Percentiles rank a stretch among this genome's conserved stretches.
These are phyloP conservation scores for Argyresthia goedartella DNA, from an alignment of 2,888 invertebrate genomes.

Conservation along the genomic window DNA sequence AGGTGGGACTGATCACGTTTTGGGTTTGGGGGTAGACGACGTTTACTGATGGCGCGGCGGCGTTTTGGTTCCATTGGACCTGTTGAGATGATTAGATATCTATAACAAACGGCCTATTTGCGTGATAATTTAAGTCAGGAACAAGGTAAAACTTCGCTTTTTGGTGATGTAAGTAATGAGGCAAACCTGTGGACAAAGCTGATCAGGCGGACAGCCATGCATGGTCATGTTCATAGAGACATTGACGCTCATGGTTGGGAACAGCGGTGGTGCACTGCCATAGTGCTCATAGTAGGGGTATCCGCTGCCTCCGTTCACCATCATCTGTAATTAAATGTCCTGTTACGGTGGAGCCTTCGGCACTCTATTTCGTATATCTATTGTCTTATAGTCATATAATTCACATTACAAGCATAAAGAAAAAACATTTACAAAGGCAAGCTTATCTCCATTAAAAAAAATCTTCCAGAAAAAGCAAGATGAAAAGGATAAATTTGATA, in stretches of 20 bases:
- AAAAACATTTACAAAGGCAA: too few species aligned
- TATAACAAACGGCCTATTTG: too few species aligned
- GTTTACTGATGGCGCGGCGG: constrained; percentile 71
- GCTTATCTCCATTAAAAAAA: too few species aligned
- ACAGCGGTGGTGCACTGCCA: constrained; percentile 65
- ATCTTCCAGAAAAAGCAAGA: too few species aligned
- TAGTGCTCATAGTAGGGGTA: constrained; percentile 66
- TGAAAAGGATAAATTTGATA: too few species aligned
- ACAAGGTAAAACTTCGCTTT: too few species aligned
- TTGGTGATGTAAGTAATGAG: too few species aligned
- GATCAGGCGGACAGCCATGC: constrained; percentile 80
- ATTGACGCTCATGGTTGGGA: constrained; percentile 96
- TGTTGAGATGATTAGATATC: constrained; percentile 33
- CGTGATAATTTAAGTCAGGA: too few species aligned
- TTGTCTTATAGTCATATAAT: too few species aligned
- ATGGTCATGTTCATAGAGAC: constrained; percentile 99
- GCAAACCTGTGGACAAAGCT: constrained; percentile 80
- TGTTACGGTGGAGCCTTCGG: too few species aligned
- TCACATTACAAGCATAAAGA: too few species aligned
- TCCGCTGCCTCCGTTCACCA: constrained; percentile 64
- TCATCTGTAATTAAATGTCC: constrained; percentile 60
- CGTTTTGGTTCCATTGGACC: constrained; percentile 83
- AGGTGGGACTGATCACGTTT: constrained; percentile 74
- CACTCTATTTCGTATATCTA: too few species aligned
- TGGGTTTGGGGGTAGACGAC: constrained; percentile 75